phyloP scores from a whole-genome alignment of 2,888 invertebrate species.

The Tetheella fluctuosa region DNA sequence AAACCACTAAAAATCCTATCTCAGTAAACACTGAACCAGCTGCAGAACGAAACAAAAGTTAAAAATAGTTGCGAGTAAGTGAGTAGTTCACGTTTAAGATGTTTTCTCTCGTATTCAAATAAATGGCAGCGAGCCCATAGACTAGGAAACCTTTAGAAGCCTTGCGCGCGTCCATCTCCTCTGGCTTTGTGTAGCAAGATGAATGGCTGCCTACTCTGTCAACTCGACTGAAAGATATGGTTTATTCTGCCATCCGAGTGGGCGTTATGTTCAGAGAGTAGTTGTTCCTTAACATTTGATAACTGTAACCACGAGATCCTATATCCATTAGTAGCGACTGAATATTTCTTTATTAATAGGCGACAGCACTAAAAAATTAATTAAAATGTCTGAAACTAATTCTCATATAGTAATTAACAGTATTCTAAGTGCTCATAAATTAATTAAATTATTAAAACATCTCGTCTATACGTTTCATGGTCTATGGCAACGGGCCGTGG shows the following conservation, averaged over 20 bases:
- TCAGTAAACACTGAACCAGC: neutral
- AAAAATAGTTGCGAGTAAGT: constrained; percentile 2
- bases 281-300: neutral
- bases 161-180: neutral
- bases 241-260: neutral
- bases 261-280: neutral
- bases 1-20: neutral
- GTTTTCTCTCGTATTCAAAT: constrained; percentile 1
- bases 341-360: neutral
- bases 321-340: neutral
- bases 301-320: no score
- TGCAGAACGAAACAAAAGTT: neutral
- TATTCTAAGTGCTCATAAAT: no score
- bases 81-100: constrained; percentile 6
- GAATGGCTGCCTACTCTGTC: neutral
- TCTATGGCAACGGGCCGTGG: neutral
- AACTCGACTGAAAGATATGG: neutral
- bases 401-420: no score
- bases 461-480: neutral
- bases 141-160: neutral
- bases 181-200: neutral
- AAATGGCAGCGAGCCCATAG: constrained; percentile 8
- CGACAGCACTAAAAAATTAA: no score
- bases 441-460: neutral
- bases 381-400: no score